These are phyloP conservation scores for Dermatemys mawii DNA, from an alignment of 2,113 vertebrate species.

Conservation along the genomic window DNA sequence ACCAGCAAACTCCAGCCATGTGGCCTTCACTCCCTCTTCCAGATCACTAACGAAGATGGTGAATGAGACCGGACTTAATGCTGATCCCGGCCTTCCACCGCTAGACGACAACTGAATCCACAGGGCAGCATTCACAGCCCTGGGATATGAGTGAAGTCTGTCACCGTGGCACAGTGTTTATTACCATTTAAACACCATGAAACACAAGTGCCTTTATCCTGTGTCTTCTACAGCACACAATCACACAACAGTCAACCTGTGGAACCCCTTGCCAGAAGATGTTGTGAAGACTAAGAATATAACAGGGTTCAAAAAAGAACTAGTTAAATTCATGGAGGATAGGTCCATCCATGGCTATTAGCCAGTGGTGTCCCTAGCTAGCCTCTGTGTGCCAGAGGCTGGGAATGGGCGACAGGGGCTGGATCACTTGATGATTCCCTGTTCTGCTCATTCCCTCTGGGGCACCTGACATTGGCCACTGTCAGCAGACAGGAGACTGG, in stretches of 20 bases:
- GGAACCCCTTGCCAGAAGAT: no score
- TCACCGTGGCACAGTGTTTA: not conserved
- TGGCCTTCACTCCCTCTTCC: not conserved
- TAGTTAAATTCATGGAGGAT: no score
- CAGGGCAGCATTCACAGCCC: not conserved
- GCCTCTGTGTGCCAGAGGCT: not conserved
- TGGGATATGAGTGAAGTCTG: not conserved
- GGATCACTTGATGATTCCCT: no score
- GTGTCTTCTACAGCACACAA: not conserved
- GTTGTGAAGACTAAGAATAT: no score
- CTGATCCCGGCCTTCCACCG: not conserved
- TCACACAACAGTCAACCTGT: no score
- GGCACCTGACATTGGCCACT: no score
- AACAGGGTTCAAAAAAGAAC: no score
- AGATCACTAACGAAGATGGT: fast-evolving
- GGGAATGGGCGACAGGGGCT: no score
- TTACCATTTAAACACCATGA: not conserved
- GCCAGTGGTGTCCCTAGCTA: no score
- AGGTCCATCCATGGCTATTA: no score
- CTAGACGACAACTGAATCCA: not conserved
- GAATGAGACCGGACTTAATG: fast-evolving
- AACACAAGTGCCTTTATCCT: not conserved
- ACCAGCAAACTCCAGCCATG: not conserved
- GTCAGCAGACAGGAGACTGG: no score
- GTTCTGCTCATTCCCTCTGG: no score